phyloP scores from a whole-genome alignment of 1,140 invertebrate species.

The Radopholus similis region DNA sequence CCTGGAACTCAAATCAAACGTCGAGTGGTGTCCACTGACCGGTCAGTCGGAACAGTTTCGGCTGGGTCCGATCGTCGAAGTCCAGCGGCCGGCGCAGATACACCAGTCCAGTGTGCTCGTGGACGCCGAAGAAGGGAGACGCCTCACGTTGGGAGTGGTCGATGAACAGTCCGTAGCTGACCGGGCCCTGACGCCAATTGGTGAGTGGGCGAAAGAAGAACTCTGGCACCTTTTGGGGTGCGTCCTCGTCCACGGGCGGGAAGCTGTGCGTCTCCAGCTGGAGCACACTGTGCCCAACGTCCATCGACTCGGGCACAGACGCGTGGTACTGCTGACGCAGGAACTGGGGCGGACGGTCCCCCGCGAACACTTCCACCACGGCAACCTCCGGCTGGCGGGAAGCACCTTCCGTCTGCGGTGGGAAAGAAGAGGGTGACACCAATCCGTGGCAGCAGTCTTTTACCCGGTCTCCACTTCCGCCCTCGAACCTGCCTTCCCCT shows the following conservation, averaged over 20 bases:
- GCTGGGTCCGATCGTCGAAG: slow-evolving; percentile 44
- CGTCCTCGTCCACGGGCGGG: too few relatives aligned
- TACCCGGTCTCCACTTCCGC: not conserved
- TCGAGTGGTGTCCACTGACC: slow-evolving; percentile 24
- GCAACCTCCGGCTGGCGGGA: slow-evolving; percentile 37
- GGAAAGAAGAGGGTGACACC: too few relatives aligned
- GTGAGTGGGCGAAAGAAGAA: not conserved
- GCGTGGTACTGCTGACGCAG: slow-evolving; percentile 40
- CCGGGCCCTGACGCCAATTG: not conserved
- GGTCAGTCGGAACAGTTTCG: slow-evolving; percentile 46
- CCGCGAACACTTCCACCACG: slow-evolving; percentile 49
- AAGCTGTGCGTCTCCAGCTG: slow-evolving; percentile 44
- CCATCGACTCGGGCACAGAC: slow-evolving; percentile 39
- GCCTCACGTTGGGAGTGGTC: not conserved
- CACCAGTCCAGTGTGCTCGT: slow-evolving; percentile 41
- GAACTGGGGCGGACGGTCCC: slow-evolving; percentile 54
- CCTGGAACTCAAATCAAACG: slow-evolving; percentile 24
- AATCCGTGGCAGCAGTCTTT: not conserved
- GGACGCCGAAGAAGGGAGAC: slow-evolving; percentile 36
- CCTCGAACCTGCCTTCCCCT: too few relatives aligned
- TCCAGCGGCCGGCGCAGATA: slow-evolving; percentile 38
- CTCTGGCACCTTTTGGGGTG: too few relatives aligned
- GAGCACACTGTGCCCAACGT: slow-evolving; percentile 48
- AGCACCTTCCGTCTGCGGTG: too few relatives aligned
- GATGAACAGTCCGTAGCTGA: slow-evolving; percentile 18